phyloP scores from a whole-genome alignment of 92 coral and sea anemone species.

The Epizoanthus rinbou region DNA sequence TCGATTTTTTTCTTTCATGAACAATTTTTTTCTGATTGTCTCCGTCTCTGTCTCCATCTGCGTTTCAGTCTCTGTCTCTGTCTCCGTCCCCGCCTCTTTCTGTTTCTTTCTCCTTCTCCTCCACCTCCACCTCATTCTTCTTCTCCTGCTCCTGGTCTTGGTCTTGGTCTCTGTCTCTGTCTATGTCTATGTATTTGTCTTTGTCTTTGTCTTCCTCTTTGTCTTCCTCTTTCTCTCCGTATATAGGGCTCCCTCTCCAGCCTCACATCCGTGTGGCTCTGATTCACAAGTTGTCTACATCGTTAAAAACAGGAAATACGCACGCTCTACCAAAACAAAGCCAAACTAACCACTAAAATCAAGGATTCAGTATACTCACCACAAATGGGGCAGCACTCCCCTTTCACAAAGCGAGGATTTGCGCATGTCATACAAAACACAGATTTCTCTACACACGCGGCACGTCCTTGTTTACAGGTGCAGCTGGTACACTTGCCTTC shows the following conservation, averaged over 20 bases:
- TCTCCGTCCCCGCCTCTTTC: neutral
- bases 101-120: too few species aligned
- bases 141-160: neutral
- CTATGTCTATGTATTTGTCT: too few species aligned
- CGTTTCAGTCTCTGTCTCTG: neutral
- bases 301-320: neutral
- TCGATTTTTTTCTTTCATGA: neutral
- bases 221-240: too few species aligned
- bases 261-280: too few species aligned
- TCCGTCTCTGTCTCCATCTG: neutral
- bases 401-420: conserved; percentile 12
- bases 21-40: neutral
- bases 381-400: conserved; percentile 40
- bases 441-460: conserved; percentile 1
- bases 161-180: neutral
- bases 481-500: conserved; percentile 13
- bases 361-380: neutral
- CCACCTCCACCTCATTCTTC: neutral
- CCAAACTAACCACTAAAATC: neutral
- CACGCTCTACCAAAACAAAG: neutral
- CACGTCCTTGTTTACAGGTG: conserved; percentile 8
- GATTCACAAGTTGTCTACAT: too few species aligned
- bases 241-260: too few species aligned
- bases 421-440: conserved; percentile 19
- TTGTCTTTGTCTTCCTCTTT: too few species aligned